These are phyloP conservation scores for Melanotaenia nigrans DNA, from an alignment of 2,797 vertebrate genomes.

Conservation along the genomic window DNA sequence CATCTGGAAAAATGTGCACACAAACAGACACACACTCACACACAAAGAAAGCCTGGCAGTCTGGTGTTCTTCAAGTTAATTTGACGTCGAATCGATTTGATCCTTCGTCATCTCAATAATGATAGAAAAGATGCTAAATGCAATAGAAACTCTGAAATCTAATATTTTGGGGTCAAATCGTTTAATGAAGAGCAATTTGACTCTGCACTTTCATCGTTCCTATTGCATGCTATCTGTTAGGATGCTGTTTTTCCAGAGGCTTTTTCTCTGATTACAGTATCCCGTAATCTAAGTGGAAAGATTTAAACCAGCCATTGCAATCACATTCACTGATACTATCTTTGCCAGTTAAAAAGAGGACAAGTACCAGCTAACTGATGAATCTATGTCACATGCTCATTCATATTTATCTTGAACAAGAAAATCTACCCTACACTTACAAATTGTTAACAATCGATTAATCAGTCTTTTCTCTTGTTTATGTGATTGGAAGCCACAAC, in stretches of 20 bases:
- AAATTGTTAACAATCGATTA: background rate
- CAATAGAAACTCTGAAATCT: slow-evolving; percentile 82
- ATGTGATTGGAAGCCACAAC: background rate
- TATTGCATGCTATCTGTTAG: slow-evolving; percentile 62
- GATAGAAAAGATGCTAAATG: slow-evolving; percentile 83
- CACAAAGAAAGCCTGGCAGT: slow-evolving; percentile 73
- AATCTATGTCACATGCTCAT: background rate
- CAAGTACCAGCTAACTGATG: background rate
- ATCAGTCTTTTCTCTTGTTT: background rate
- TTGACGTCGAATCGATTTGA: slow-evolving; percentile 78
- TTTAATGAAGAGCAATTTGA: slow-evolving; percentile 84
- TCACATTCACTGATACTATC: background rate
- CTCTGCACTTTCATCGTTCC: slow-evolving; percentile 64
- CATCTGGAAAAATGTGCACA: slow-evolving; percentile 44
- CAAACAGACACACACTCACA: slow-evolving; percentile 37
- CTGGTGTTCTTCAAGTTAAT: slow-evolving; percentile 82
- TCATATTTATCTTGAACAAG: background rate
- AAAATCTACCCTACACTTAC: background rate
- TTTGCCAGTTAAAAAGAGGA: background rate
- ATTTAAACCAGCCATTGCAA: background rate
- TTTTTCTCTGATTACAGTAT: slow-evolving; percentile 40
- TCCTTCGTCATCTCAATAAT: slow-evolving; percentile 85
- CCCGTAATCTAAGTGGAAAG: background rate
- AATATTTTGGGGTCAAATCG: slow-evolving; percentile 82
- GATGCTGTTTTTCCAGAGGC: slow-evolving; percentile 58